phyloP scores from a whole-genome alignment of 2,888 invertebrate species.

The Steromphala cineraria region DNA sequence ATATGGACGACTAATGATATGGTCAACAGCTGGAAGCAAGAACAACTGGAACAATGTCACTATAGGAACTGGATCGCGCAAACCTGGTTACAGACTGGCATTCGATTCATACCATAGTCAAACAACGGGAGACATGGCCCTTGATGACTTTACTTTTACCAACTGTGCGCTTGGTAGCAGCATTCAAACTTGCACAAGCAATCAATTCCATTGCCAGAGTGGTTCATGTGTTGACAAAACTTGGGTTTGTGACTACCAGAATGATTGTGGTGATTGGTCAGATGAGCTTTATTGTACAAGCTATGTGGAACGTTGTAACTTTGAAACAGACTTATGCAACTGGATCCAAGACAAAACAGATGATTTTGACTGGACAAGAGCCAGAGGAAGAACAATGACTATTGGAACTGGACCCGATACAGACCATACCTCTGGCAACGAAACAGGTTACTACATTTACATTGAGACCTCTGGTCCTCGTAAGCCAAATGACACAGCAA shows the following conservation, averaged over 20 bases:
- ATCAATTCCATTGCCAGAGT: conserved; percentile 59
- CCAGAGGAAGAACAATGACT: conserved; percentile 57
- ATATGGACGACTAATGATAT: conserved; percentile 47
- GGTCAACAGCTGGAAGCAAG: conserved; percentile 52
- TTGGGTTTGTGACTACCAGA: conserved; percentile 64
- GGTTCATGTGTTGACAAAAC: conserved; percentile 60
- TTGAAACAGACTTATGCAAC: conserved; percentile 67
- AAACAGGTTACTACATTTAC: conserved; percentile 67
- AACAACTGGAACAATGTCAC: conserved; percentile 62
- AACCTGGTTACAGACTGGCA: conserved; percentile 59
- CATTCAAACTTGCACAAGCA: conserved; percentile 46
- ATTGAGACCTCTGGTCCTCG: conserved; percentile 53
- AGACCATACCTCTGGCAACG: conserved; percentile 63
- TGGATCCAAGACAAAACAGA: conserved; percentile 65
- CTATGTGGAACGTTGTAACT: conserved; percentile 63
- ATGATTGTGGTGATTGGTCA: conserved; percentile 68
- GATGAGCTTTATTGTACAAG: conserved; percentile 62
- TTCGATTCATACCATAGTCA: conserved; percentile 57
- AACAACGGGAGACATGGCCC: conserved; percentile 56
- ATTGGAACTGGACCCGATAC: conserved; percentile 62
- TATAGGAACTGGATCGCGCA: conserved; percentile 55
- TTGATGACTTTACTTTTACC: conserved; percentile 68
- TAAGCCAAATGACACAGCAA: conserved; percentile 54
- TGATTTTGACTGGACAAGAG: conserved; percentile 68
- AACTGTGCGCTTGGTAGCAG: conserved; percentile 48